Percentiles rank a stretch among this genome's conserved stretches.
These are phyloP conservation scores for Gorsachius goisagi DNA, from an alignment of 2,113 vertebrate species.

Conservation along the genomic window DNA sequence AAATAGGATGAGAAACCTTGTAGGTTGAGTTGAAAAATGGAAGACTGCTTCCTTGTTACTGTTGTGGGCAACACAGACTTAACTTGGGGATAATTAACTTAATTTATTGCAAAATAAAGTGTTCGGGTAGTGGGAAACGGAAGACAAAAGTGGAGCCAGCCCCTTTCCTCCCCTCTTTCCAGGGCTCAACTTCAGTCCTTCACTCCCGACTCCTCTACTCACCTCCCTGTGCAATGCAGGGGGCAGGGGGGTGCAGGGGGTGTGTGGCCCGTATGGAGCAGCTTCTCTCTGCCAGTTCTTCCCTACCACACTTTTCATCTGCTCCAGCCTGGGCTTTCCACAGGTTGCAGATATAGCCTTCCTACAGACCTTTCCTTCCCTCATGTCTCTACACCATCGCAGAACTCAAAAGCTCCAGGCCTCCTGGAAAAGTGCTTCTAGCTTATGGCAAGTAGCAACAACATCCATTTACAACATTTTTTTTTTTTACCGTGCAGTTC, in stretches of 20 bases:
- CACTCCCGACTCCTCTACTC: not conserved
- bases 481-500: not conserved
- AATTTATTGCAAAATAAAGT: not conserved
- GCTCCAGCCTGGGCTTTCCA: not conserved
- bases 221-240: rapidly evolving
- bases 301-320: not conserved
- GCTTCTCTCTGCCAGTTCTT: not conserved
- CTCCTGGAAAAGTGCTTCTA: not conserved
- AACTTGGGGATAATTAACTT: not conserved
- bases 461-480: not conserved
- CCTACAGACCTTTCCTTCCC: not conserved
- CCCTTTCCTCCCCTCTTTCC: not conserved
- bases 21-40: not conserved
- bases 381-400: not conserved
- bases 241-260: too few relatives aligned
- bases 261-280: not conserved
- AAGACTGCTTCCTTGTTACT: not conserved
- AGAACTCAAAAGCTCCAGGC: not conserved
- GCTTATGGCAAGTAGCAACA: not conserved
- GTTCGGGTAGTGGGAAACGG: not conserved
- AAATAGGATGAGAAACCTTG: not conserved
- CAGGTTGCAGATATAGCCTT: not conserved
- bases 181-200: not conserved
- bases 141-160: not conserved
- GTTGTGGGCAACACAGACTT: not conserved